Evolutionary conservation across 1,140 invertebrate species (phyloP), one percentile per base, ranked within the genome.

Genomic region (Bombus fervidus): DNA sequence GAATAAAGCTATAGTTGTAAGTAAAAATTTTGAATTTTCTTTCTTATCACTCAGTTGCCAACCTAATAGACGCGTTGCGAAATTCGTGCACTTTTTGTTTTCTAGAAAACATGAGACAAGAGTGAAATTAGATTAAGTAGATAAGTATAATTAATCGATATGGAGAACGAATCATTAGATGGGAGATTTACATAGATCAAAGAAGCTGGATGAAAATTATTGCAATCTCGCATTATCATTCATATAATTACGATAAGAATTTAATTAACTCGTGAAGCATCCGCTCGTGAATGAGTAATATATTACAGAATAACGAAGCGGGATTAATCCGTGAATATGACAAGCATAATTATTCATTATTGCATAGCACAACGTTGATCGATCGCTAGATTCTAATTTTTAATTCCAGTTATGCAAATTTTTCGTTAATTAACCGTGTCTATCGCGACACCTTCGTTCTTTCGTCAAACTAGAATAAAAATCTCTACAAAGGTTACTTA

Each of bases 321-420:
- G 28, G 62, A 4, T 47, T 66, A 76, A 75, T 83, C 66, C 25
- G 22, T 6, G 81, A 68, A 77, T 69, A 69, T 77, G 62, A 68
- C 64, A 76, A 77, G 22, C 62, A 57, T 77, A 53, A 76, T 76
- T 76, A 39, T 37, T 28, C 34, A 28, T 77, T 76, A 83, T 83
- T 53, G 53, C 0, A 8, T 12, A 39, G 37, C 3, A 34, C 18
- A 68, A 37, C 41, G 59, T 57, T 31, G 28, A n/a, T 15, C 80
- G 57, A 47, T 47, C 71, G 15, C 13, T 10, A 13, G 5, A 12
- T 18, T 6, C 18, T 37, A 18, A 39, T 59, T 77, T 62, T 62
- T 34, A n/a, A 12, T 31, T 22, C 18, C n/a, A 34, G 1, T 43
- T n/a, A 59, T 71, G 47, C 4, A 81, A 41, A 71, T 53, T 59